These are phyloP conservation scores for Oscheius onirici DNA, from an alignment of 2,888 invertebrate genomes.

Conservation along the genomic window DNA sequence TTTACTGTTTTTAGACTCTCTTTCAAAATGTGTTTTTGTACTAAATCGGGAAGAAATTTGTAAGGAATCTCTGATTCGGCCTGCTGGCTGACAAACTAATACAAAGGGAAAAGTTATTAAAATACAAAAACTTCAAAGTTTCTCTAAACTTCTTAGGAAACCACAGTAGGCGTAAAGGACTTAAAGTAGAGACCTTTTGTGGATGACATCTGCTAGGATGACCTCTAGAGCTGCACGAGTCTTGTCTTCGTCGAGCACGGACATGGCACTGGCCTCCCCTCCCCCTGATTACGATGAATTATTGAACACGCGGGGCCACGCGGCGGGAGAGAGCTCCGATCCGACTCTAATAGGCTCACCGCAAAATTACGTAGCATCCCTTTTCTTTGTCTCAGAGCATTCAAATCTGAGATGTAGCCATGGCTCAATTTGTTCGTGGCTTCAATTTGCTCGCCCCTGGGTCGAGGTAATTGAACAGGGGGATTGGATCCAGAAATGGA, in stretches of 20 bases:
- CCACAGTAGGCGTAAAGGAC: no score
- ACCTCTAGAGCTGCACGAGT: conserved; percentile 26
- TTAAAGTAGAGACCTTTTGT: conserved; percentile 17
- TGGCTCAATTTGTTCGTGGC: no score
- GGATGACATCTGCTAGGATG: conserved; percentile 21
- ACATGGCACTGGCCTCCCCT: conserved; percentile 28
- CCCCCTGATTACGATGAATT: conserved; percentile 32
- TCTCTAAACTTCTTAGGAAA: no score
- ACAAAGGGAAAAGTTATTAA: no score
- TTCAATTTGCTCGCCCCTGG: neutral
- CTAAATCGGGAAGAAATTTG: no score
- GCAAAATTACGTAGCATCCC: conserved; percentile 4
- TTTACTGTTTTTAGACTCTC: no score
- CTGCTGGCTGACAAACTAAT: no score
- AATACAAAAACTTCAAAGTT: no score
- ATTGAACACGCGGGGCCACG: conserved; percentile 27
- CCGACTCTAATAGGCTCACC: conserved; percentile 26
- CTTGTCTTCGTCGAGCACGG: conserved; percentile 27
- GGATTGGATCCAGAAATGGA: no score
- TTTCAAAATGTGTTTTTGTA: no score
- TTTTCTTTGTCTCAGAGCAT: neutral
- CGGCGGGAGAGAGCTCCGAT: conserved; percentile 11
- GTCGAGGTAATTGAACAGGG: no score
- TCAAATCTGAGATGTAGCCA: neutral
- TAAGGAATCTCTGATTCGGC: no score